Base-by-base conservation (phyloP, 2,888 invertebrate species). In the Taphrorychus bicolor region DNA sequence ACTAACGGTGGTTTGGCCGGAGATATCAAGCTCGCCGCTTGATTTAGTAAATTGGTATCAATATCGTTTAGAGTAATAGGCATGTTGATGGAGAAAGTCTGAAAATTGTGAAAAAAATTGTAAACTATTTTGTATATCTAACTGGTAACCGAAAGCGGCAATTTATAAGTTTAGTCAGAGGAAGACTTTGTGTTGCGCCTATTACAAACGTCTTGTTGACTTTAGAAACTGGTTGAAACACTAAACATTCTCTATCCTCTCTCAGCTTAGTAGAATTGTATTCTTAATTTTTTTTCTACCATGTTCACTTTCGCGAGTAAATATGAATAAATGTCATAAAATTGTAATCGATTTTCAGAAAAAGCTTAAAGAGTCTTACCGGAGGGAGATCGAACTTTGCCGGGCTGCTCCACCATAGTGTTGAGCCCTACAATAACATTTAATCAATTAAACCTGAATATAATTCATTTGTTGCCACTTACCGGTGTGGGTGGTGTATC, bases 401-500 rank as follows among this genome's bases (percentile, higher is more conserved):
- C 2, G 65, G 41, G 17, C 60, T 70, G 57, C 41, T 69, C 60
- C 65, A 53, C 60, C 51, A 60, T 23, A 61, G 17, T 7, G 52
- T 40, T 18, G 59, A 54, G 17, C 61, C 49, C 48, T 59, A 59
- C 48, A 16, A 58, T 40, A 51, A 3, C 19, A 48, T 21, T 40
- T 21, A 23, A 45, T 49, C 45, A 64, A 75, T 72, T 75, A 14
- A 68, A 60, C 11, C 70, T 61, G 5, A 4, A 56, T 14, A 23
- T 7, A 58, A 49, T n/a, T 9, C 52, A 74, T 2, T 19, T 4
- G 1, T 51, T 19, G 5, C 3, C 21, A 2, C n/a, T 21, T 74
- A 83, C 83, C 11, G 83, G 80, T 32, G 78, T 76, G 14, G 82
- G 83, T 18, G 84, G 83, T n/a, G 84, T 83, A 73, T 84, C 83